Evolutionary conservation across 2,113 vertebrate genomes (phyloP).

Genomic region (Alethe castanea): DNA sequence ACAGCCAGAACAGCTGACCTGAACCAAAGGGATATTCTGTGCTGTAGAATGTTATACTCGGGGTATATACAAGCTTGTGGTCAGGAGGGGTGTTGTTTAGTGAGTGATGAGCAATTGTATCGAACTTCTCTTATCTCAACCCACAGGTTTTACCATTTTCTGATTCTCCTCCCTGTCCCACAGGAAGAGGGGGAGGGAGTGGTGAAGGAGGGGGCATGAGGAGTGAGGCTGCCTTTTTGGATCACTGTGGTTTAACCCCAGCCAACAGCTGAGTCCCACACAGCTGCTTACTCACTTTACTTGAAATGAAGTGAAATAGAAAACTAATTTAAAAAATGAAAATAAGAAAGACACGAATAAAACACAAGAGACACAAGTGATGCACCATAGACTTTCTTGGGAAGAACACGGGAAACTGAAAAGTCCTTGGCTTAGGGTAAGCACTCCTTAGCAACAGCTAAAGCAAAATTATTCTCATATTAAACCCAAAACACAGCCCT

Average conservation of each 20-base stretch:
- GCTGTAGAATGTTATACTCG: neutral
- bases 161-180: neutral
- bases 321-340: neutral
- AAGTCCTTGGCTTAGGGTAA: neutral
- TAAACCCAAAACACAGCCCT: neutral
- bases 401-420: neutral
- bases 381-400: neutral
- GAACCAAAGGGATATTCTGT: neutral
- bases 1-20: neutral
- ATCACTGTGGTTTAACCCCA: neutral
- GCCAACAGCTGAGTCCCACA: neutral
- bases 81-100: neutral
- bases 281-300: neutral
- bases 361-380: neutral
- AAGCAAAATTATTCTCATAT: neutral
- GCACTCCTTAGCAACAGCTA: neutral
- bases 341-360: neutral
- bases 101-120: neutral
- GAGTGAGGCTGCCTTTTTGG: neutral
- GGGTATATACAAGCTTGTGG: too few relatives aligned
- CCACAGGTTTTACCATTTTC: neutral
- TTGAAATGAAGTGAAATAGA: neutral
- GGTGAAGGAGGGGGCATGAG: neutral
- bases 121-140: neutral
- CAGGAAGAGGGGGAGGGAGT: neutral